A percentile compares a stretch with the other conserved stretches of the same genome.
Evolutionary conservation across 1,140 invertebrate species (phyloP).

Genomic region (Carposina sasakii): DNA sequence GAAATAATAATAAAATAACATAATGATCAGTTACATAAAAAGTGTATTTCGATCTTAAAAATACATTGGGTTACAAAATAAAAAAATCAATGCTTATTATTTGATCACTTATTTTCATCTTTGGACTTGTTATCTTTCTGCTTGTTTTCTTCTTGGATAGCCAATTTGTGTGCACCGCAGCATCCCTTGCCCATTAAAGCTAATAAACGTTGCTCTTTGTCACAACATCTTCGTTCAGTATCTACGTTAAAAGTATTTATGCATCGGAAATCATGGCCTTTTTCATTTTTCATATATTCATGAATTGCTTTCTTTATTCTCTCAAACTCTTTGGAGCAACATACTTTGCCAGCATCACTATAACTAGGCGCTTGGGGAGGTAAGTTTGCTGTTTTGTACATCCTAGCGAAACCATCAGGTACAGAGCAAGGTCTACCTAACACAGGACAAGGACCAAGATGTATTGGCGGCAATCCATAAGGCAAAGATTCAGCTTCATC

Average conservation of each 20-base stretch:
- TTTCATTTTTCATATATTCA: constrained; percentile 54
- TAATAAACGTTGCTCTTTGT: constrained; percentile 48
- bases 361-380: constrained; percentile 49
- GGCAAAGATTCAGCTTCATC: constrained; percentile 50
- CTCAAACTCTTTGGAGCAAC: constrained; percentile 62
- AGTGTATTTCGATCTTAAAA: too few relatives aligned
- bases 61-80: too few relatives aligned
- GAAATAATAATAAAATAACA: too few relatives aligned
- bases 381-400: constrained; percentile 55
- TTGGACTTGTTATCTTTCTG: too few relatives aligned
- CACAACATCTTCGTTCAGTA: constrained; percentile 57
- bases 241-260: constrained; percentile 58
- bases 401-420: constrained; percentile 62
- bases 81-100: too few relatives aligned
- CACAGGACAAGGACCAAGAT: constrained; percentile 62
- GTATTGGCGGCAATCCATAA: constrained; percentile 56
- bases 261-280: constrained; percentile 53
- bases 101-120: too few relatives aligned
- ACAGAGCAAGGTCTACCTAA: constrained; percentile 54
- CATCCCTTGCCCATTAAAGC: constrained; percentile 48
- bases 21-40: too few relatives aligned
- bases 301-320: constrained; percentile 60
- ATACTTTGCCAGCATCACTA: constrained; percentile 57
- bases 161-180: constrained; percentile 54
- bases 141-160: constrained; percentile 53